Evolutionary conservation across 1,140 invertebrate species (phyloP).

Genomic region (Cecropterus lyciades): DNA sequence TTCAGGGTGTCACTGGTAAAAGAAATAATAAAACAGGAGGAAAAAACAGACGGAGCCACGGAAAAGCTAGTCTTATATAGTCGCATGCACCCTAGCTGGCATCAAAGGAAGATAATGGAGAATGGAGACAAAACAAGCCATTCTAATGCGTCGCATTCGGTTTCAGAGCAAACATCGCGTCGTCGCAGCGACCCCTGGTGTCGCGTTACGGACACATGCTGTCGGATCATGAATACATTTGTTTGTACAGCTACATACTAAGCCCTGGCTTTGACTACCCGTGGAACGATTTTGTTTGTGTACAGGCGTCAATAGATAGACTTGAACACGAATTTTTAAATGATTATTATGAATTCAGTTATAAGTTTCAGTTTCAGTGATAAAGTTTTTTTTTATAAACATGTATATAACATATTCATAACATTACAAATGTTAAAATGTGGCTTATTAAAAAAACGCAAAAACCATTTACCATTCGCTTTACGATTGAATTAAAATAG

Average conservation of each 20-base stretch:
- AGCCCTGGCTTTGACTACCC: conserved; percentile 25
- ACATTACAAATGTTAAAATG: too few relatives aligned
- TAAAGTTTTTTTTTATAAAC: too few relatives aligned
- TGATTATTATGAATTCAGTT: too few relatives aligned
- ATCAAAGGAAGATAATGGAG: conserved; percentile 34
- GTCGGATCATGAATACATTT: conserved; percentile 35
- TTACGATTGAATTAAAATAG: too few relatives aligned
- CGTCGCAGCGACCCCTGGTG: conserved; percentile 29
- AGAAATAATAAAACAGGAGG: too few relatives aligned
- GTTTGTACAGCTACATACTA: conserved; percentile 33
- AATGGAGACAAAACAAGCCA: conserved; percentile 35
- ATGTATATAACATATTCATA: too few relatives aligned
- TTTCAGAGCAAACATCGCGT: conserved; percentile 31
- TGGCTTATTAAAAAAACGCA: too few relatives aligned
- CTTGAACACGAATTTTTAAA: too few relatives aligned
- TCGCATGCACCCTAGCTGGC: conserved; percentile 24
- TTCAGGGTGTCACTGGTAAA: too few relatives aligned
- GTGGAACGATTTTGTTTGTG: conserved; percentile 8
- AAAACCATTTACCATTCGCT: too few relatives aligned
- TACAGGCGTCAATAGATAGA: not conserved
- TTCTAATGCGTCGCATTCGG: conserved; percentile 35
- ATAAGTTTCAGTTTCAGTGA: too few relatives aligned
- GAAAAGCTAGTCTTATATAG: not conserved
- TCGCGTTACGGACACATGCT: conserved; percentile 36
- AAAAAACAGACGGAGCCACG: not conserved